phyloP scores from a whole-genome alignment of 2,888 invertebrate species.

The Heliconius sara region DNA sequence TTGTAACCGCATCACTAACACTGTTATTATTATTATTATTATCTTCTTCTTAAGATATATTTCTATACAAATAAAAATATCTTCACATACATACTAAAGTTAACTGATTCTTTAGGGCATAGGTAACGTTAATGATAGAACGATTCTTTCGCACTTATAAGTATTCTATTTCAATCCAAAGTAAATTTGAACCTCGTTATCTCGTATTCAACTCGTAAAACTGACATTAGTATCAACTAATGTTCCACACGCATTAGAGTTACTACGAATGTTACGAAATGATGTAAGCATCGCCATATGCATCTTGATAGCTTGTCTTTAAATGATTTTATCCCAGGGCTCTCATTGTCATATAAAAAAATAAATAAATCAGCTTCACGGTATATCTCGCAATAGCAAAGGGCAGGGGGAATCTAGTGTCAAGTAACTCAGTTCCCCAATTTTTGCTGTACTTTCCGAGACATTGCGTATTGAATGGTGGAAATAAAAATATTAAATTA shows the following conservation, averaged over 20 bases:
- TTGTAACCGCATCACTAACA: too few relatives aligned
- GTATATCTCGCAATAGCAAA: too few relatives aligned
- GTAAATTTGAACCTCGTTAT: constrained; percentile 64
- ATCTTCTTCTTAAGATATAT: not conserved
- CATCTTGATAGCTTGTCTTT: constrained; percentile 49
- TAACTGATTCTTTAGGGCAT: not conserved
- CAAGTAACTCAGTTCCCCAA: too few relatives aligned
- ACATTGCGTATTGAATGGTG: too few relatives aligned
- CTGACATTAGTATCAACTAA: constrained; percentile 74
- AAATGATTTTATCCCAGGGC: constrained; percentile 39
- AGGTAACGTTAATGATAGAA: not conserved
- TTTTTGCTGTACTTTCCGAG: too few relatives aligned
- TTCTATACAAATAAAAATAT: not conserved
- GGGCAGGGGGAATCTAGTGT: too few relatives aligned
- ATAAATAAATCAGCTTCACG: too few relatives aligned
- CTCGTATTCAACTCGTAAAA: constrained; percentile 71
- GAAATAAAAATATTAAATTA: too few relatives aligned
- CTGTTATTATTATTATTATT: not conserved
- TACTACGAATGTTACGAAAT: constrained; percentile 76
- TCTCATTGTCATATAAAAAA: not conserved
- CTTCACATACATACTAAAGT: not conserved
- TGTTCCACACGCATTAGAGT: constrained; percentile 75
- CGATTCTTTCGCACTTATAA: constrained; percentile 44
- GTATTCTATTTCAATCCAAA: constrained; percentile 39
- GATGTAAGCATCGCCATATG: constrained; percentile 56